These are phyloP conservation scores for Hypanus sabinus DNA, from an alignment of 2,113 vertebrate species.

Conservation along the genomic window DNA sequence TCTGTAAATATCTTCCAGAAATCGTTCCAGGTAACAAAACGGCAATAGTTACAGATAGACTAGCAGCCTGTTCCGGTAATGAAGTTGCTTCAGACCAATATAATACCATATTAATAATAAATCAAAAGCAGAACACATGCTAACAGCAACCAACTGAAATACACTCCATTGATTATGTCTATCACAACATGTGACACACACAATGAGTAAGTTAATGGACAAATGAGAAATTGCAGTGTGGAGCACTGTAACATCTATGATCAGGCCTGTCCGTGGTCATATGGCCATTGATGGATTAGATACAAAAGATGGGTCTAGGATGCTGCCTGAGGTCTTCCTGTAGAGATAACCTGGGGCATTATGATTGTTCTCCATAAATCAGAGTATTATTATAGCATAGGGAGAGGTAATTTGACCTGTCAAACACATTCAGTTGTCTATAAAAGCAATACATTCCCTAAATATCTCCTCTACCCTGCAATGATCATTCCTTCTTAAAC, in stretches of 20 bases:
- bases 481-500: no score
- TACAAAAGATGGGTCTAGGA: neutral
- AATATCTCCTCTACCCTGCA: no score
- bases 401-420: no score
- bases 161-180: neutral
- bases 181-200: neutral
- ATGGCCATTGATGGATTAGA: neutral
- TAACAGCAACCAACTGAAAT: neutral
- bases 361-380: neutral
- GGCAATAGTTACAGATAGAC: neutral
- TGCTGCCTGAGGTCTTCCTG: neutral
- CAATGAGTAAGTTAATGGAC: neutral
- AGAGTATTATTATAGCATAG: no score
- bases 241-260: neutral
- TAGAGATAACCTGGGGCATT: no score
- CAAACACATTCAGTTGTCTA: no score
- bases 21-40: neutral
- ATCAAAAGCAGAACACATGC: neutral
- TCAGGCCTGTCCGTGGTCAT: neutral
- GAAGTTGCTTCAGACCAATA: neutral
- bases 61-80: neutral
- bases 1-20: neutral
- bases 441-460: no score
- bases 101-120: neutral
- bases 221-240: neutral